These are phyloP conservation scores for Tubulanus polymorphus DNA, from an alignment of 2,888 invertebrate genomes.

Conservation along the genomic window DNA sequence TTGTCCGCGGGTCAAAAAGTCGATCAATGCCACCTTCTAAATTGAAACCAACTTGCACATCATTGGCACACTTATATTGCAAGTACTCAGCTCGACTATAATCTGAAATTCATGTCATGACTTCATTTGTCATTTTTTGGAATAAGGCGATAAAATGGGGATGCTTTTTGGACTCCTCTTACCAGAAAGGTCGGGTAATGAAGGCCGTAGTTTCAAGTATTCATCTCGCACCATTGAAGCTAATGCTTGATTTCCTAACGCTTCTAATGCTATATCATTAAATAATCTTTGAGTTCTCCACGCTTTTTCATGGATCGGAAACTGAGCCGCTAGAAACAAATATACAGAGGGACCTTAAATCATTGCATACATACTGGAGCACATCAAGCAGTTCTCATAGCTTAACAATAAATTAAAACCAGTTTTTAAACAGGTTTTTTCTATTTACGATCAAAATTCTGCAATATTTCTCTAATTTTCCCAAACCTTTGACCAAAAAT, in stretches of 20 bases:
- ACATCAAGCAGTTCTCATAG: no score
- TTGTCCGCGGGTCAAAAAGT: constrained; percentile 23
- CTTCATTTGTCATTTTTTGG: not conserved
- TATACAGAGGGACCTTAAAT: not conserved
- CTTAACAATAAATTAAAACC: no score
- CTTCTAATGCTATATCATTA: constrained; percentile 26
- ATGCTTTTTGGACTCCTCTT: no score
- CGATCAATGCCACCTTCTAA: not conserved
- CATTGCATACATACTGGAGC: not conserved
- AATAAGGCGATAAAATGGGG: not conserved
- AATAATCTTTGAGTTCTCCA: constrained; percentile 44
- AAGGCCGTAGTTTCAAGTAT: constrained; percentile 20
- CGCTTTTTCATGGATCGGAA: constrained; percentile 24
- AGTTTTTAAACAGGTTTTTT: no score
- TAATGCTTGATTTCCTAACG: constrained; percentile 30
- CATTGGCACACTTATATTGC: constrained; percentile 16
- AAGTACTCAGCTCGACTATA: constrained; percentile 1
- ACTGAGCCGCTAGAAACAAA: constrained; percentile 21
- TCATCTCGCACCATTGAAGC: constrained; percentile 23
- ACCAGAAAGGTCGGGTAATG: constrained; percentile 14
- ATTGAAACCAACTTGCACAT: not conserved
- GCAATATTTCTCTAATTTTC: no score
- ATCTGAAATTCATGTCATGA: not conserved
- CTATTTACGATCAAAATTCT: no score
- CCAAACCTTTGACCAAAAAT: no score